Conservation (phyloP, 64 coral and sea anemone species). For the Pocillopora damicornis region DNA sequence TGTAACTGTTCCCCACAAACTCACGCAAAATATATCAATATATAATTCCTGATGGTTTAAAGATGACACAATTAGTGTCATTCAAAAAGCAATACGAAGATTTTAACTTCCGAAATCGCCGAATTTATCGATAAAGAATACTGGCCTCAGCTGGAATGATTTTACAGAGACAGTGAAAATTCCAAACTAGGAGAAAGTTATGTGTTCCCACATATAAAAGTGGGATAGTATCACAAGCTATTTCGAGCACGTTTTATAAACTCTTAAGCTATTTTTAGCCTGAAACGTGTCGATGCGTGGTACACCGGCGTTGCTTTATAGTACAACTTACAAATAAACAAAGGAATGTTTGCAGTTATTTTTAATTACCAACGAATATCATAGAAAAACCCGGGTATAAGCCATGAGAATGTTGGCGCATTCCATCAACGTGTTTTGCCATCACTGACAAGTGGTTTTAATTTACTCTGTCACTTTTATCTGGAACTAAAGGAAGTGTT, state of each 20-base stretch:
- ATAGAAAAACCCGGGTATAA: background rate
- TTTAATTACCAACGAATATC: slow-evolving; percentile 21
- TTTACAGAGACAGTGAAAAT: background rate
- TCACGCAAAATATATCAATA: background rate
- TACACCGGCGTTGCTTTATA: background rate
- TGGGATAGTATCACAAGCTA: too few relatives aligned
- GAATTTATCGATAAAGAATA: background rate
- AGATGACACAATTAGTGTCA: background rate
- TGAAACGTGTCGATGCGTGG: background rate
- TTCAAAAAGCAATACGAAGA: background rate
- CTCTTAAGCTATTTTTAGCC: background rate
- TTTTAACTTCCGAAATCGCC: background rate
- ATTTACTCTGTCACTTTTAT: background rate
- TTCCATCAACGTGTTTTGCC: background rate
- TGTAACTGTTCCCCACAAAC: background rate
- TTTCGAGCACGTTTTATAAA: too few relatives aligned
- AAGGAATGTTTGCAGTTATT: slow-evolving; percentile 10
- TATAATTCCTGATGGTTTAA: background rate
- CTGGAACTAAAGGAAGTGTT: background rate
- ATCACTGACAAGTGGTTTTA: too few relatives aligned
- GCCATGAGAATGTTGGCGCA: background rate
- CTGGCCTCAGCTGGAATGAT: background rate
- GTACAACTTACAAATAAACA: background rate
- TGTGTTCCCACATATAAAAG: too few relatives aligned
- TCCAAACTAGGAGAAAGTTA: too few relatives aligned